Base-by-base conservation (phyloP, 2,888 invertebrate species). In the Megamerina dolium region DNA sequence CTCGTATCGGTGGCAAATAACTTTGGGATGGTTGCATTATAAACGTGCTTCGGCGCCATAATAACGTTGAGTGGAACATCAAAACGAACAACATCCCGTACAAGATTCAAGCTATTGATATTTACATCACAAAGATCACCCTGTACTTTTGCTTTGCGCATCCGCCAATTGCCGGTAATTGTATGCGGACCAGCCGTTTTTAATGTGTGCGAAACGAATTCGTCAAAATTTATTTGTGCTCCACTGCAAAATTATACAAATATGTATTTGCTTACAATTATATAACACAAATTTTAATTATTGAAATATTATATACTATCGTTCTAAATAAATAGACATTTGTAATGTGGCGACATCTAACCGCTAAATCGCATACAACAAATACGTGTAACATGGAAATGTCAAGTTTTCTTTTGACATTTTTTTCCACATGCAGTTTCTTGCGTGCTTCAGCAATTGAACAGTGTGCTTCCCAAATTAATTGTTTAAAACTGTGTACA, bases 21-120 rank as follows among this genome's bases (percentile, higher is more conserved):
- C 43, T 71, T 60, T 20, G 63, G 58, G 1, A 73, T 65, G 14
- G 53, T 52, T n/a, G 76, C 58, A 40, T 64, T 61, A 5, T 60
- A 36, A 26, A 76, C 59, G 29, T 37, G 57, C 63, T 76, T 77
- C 2, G 54, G 56, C 4, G 75, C 74, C 2, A 68, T 73, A 2
- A 79, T 59, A 4, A 67, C 55, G 57, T 75, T 77, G 17, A 41
- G 29, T 14, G 57, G 39, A 0, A 46, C 46, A 48, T 75, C 74
- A 27, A 32, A 27, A 32, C 73, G 69, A 50, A 77, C 66, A 14
- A 80, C 64, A 53, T 81, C 80, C 8, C 65, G 66, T 12, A 65
- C 57, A 19, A 80, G 62, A 63, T 77, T 71, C 33, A 77, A 58
- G 46, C 69, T 61, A 55, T 81, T 81, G 14, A 81, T 66, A 5